Base-by-base conservation (phyloP, 2,797 vertebrate species). In the Labroides dimidiatus region DNA sequence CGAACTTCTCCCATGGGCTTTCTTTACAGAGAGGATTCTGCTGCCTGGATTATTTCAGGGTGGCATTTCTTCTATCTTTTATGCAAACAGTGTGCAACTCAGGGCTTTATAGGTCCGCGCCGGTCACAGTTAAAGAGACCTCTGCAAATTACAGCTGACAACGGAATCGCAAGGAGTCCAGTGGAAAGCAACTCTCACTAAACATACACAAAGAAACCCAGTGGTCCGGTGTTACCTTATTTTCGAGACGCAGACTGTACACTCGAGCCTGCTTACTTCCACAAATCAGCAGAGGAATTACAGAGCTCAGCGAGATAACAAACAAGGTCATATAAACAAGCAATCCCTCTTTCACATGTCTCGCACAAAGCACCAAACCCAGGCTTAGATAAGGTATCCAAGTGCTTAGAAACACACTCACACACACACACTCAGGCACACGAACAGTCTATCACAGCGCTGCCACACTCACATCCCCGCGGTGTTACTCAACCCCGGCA, bases 81-180 rank as follows among this genome's bases (percentile, higher is more conserved):
- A 84, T 88, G 79, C 73, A 82, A 85, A 84, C 72, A 47, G 61
- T 57, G 80, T 64, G 64, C 78, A 77, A 77, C 78, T 82, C 75
- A 3, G 59, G 66, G 51, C 69, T 81, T 69, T 71, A 56, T 27
- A 53, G 76, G 72, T 62, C 69, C 24, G 56, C 19, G 63, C 51
- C 17, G 66, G 80, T 79, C 84, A 78, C 80, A 75, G 66, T 76
- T 83, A 77, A 79, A 80, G 72, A 85, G 82, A 85, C 82, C 81
- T 86, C 86, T 68, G 82, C 84, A 84, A 88, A 91, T 84, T 73
- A 80, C 21, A 70, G 72, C 80, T 78, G 85, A 89, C 87, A 79
- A 72, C 65, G 59, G 55, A 84, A 82, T 68, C 27, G 6, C 74
- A 52, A 59, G 44, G 45, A 80, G 76, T 77, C 63, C 64, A 71